Evolutionary conservation across 2,888 invertebrate species (phyloP).

Genomic region (Pachymerium ferrugineum): DNA sequence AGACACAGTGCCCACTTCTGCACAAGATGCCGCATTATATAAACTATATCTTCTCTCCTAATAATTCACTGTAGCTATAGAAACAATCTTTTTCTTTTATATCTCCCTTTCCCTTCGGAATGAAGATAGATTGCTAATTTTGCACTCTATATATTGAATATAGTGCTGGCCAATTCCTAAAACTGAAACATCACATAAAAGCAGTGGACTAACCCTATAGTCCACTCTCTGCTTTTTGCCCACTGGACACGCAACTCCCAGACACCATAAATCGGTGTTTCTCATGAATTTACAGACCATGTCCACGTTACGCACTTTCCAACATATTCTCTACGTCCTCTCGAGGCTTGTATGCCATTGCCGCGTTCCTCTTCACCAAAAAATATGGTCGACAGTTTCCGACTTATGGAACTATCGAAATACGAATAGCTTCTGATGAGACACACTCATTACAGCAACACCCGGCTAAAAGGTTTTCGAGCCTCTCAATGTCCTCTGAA

Average conservation of each 20-base stretch:
- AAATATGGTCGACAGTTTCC: slow-evolving; percentile 21
- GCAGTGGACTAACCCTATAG: slow-evolving; percentile 3
- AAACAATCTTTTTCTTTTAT: slow-evolving; percentile 20
- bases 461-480: neutral
- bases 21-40: slow-evolving; percentile 5
- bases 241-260: slow-evolving; percentile 18
- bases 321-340: slow-evolving; percentile 15
- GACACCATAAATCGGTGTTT: slow-evolving; percentile 21
- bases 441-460: neutral
- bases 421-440: slow-evolving; percentile 21
- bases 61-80: neutral
- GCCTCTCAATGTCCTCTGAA: neutral
- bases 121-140: slow-evolving; percentile 18
- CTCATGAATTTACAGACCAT: slow-evolving; percentile 21
- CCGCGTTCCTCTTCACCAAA: slow-evolving; percentile 4
- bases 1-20: slow-evolving; percentile 7
- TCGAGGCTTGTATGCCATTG: slow-evolving; percentile 10
- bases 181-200: slow-evolving; percentile 18
- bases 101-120: slow-evolving; percentile 3
- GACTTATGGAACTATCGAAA: slow-evolving; percentile 21
- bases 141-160: slow-evolving; percentile 21
- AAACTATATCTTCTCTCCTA: slow-evolving; percentile 18
- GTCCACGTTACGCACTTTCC: slow-evolving; percentile 14
- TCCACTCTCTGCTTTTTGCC: slow-evolving; percentile 18
- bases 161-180: slow-evolving; percentile 2